phyloP scores from a whole-genome alignment of 2,797 vertebrate species.

The Naso thynnoides region DNA sequence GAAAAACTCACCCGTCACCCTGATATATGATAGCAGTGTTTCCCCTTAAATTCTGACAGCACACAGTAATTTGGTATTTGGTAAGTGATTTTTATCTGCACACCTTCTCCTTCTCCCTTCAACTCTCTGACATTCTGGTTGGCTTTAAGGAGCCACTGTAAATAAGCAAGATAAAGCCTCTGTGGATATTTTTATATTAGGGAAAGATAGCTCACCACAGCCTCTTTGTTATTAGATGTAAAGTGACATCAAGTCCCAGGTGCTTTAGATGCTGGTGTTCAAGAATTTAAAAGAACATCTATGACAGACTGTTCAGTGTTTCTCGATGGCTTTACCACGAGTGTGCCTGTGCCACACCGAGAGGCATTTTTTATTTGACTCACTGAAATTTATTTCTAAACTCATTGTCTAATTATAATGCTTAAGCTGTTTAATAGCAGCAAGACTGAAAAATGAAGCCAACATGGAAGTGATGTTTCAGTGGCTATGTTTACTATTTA shows the following conservation, averaged over 20 bases:
- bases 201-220: neutral
- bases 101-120: conserved; percentile 32
- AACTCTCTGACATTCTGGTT: conserved; percentile 44
- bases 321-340: too few species aligned
- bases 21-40: conserved; percentile 72
- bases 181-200: conserved; percentile 37
- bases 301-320: neutral
- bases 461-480: too few species aligned
- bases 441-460: too few species aligned
- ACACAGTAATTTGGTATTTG: conserved; percentile 78
- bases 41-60: conserved; percentile 65
- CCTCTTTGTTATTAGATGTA: conserved; percentile 23
- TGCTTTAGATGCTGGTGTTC: neutral
- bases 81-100: conserved; percentile 75
- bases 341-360: too few species aligned
- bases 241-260: conserved; percentile 26
- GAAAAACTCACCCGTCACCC: conserved; percentile 67
- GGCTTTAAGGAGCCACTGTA: conserved; percentile 47
- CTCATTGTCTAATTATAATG: too few species aligned
- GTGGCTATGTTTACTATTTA: too few species aligned
- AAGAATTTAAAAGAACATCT: conserved; percentile 31
- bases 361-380: too few species aligned
- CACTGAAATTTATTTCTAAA: too few species aligned
- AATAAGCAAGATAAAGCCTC: conserved; percentile 44
- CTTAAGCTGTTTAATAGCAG: too few species aligned